phyloP scores from a whole-genome alignment of 2,113 vertebrate genomes.

The Clarias macrocephalus region DNA sequence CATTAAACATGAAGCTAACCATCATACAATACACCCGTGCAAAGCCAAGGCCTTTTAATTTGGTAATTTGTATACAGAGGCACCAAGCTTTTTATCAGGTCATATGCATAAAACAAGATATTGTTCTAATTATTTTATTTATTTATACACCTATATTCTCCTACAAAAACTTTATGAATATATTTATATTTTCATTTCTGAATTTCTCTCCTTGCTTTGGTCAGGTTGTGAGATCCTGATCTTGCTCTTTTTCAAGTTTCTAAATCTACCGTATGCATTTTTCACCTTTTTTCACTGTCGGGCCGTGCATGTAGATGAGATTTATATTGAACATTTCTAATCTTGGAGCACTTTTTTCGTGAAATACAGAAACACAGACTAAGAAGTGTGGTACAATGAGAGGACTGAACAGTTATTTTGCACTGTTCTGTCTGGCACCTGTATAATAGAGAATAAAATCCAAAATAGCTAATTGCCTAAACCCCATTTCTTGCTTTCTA shows the following conservation, averaged over 20 bases:
- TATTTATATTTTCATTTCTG: neutral
- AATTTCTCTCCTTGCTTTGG: neutral
- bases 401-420: neutral
- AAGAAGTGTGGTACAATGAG: neutral
- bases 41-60: neutral
- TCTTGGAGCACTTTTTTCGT: neutral
- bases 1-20: constrained; percentile 28
- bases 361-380: constrained; percentile 14
- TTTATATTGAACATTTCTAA: constrained; percentile 30
- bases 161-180: neutral
- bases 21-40: neutral
- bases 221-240: neutral
- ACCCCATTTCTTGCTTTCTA: neutral
- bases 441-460: neutral
- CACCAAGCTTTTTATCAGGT: neutral
- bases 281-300: constrained; percentile 2
- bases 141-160: neutral
- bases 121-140: neutral
- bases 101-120: neutral
- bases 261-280: neutral
- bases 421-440: neutral
- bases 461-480: neutral
- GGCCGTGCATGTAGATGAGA: constrained; percentile 38
- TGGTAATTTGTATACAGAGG: neutral
- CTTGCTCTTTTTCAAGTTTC: neutral